A percentile compares a stretch with the other conserved stretches of the same genome.
phyloP scores from a whole-genome alignment of 2,797 vertebrate species.

The Microchirus variegatus region DNA sequence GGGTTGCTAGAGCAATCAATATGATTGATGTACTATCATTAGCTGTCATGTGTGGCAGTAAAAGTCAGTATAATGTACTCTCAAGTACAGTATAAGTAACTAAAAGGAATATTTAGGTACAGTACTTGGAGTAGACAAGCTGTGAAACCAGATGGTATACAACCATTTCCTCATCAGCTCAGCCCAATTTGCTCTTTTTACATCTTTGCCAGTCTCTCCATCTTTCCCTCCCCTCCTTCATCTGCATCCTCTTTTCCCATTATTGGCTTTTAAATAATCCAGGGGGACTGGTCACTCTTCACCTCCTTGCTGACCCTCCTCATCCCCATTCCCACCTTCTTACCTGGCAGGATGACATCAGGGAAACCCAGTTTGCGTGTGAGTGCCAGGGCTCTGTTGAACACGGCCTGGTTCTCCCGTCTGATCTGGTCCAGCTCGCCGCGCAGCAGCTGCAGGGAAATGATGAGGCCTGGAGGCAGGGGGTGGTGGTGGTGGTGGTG shows the following conservation, averaged over 20 bases:
- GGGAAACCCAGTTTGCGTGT: conserved; percentile 98
- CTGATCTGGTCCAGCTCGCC: conserved; percentile 97
- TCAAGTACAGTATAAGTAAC: too few relatives aligned
- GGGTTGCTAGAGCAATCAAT: too few relatives aligned
- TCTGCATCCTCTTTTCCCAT: conserved; percentile 27
- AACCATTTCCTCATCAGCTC: too few relatives aligned
- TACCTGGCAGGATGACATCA: conserved; percentile 99
- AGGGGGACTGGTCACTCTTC: conserved; percentile 44
- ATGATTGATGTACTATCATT: too few relatives aligned
- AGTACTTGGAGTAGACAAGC: too few relatives aligned
- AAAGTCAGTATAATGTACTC: too few relatives aligned
- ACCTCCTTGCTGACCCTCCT: conserved; percentile 20
- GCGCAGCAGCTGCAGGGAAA: conserved; percentile 95
- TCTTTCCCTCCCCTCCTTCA: conserved; percentile 14
- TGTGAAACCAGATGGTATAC: too few relatives aligned
- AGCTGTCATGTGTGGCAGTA: too few relatives aligned
- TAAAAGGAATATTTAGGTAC: too few relatives aligned
- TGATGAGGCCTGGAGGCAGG: conserved; percentile 87
- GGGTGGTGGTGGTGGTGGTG: background rate
- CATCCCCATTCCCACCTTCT: conserved; percentile 56
- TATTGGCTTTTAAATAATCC: conserved; percentile 37
- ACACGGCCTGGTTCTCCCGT: conserved; percentile 94
- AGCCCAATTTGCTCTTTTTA: background rate
- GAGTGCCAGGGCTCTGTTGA: conserved; percentile 93
- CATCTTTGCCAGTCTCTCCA: background rate